Base-by-base conservation (phyloP, 2,113 vertebrate species). In the Lepidothrix coronata region DNA sequence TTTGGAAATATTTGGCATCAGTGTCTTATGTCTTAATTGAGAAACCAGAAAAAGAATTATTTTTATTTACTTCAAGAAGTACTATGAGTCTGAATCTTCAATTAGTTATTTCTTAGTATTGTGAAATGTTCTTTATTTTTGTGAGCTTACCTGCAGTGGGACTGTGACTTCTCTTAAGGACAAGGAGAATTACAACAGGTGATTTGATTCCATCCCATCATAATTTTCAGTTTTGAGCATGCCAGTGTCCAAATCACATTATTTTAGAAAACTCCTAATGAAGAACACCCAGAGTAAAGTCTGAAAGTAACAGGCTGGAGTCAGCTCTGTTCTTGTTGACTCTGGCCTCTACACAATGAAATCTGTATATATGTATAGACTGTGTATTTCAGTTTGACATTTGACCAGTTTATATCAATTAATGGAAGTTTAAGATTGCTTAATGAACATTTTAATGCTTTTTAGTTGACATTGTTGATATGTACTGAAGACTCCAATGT, bases 241-340 rank as follows among this genome's bases (percentile, higher is more conserved):
- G 43, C 91, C 93, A 73, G 49, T 77, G 62, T 96, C 92, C 58
- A 85, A 44, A 78, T 94, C 58, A 76, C 12, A 6, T 52, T 49
- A 17, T 70, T 72, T 97, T 93, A 88, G 80, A 95, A 95, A 91
- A 66, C 43, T 73, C 14, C 90, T 96, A 83, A 81, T 74, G 66
- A 89, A 92, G 57, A 85, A 52, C 5, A 13, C 96, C 73, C 70
- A 54, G 62, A 86, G 20, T 62, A 31, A 88, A 58, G 48, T 59
- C 86, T 67, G 18, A 6, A 78, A 80, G 74, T 73, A 48, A 20
- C 6, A 62, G 44, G 11, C 44, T n/a, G 15, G 11, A 44, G 46
- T 78, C 41, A 61, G 1, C 12, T 85, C 31, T 82, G 31, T 76
- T 89, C 70, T 18, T 80, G 8, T 37, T 75, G 1, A 14, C 22